Evolutionary conservation across 2,797 vertebrate species (phyloP), one percentile per base, ranked within the genome.

Genomic region (Staurois parvus): DNA sequence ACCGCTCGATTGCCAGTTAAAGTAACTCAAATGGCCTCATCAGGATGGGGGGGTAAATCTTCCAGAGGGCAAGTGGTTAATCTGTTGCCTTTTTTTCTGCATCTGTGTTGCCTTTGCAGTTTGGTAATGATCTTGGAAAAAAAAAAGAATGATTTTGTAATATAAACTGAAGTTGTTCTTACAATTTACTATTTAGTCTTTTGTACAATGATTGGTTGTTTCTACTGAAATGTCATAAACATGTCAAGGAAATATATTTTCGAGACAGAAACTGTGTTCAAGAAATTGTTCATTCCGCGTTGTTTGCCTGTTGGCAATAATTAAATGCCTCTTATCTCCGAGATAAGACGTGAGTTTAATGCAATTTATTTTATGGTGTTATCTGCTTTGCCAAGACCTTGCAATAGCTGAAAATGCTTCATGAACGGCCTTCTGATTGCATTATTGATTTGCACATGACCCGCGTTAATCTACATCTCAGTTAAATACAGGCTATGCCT

Each of bases 391-490:
- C 80, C 85, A 83, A 79, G 59, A 72, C 69, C 85, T 83, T 79
- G 85, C 37, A 83, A 87, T 68, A 74, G 80, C 76, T 83, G 28
- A 68, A 78, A 86, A 79, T 45, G 69, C 75, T 83, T 79, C 69
- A 73, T 79, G 75, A 83, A 83, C 74, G 59, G 80, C 68, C 76
- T 40, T 72, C 64, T 87, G 80, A 87, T 83, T 87, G 62, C 75
- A 74, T 74, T 87, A 83, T 87, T 82, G 80, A 87, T 87, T 87
- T 62, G 48, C 28, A 73, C 75, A 72, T 87, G 75, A 73, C 69
- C 85, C 32, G 3, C n/a, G 69, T 78, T 83, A 79, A 83, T 87
- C 85, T 83, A 79, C 69, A 86, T 73, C 80, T 83, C 80, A 12
- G 59, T 77, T 86, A 73, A 83, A 86, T 72, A 59, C 17, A 21